Evolutionary conservation across 1,140 invertebrate genomes (phyloP).

Genomic region (Halesus radiatus): DNA sequence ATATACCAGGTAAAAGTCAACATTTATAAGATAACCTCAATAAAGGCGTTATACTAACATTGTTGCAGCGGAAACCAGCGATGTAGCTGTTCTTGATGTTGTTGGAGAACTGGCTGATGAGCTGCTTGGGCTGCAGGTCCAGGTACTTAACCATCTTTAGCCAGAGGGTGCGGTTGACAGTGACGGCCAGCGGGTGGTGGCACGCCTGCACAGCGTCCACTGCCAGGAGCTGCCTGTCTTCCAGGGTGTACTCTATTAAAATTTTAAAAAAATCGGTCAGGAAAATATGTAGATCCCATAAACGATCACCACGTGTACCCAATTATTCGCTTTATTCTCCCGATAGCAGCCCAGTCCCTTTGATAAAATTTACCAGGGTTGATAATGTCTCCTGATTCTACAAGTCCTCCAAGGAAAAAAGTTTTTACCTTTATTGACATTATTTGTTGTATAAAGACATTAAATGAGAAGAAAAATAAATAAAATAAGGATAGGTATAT

Average conservation of each 20-base stretch:
- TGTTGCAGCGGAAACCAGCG: slow-evolving; percentile 71
- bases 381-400: no score
- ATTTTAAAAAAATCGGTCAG: not conserved
- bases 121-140: slow-evolving; percentile 70
- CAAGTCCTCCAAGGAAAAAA: no score
- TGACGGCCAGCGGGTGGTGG: slow-evolving; percentile 78
- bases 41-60: slow-evolving; percentile 63
- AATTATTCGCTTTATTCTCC: not conserved
- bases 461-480: no score
- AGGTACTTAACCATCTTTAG: slow-evolving; percentile 73
- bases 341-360: no score
- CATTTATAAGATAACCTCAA: not conserved
- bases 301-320: not conserved
- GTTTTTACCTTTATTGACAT: no score
- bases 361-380: no score
- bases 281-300: not conserved
- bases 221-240: slow-evolving; percentile 71
- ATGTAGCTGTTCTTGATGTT: slow-evolving; percentile 75
- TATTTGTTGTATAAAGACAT: no score
- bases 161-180: slow-evolving; percentile 73
- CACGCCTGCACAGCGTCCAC: slow-evolving; percentile 76
- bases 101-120: slow-evolving; percentile 70
- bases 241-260: slow-evolving; percentile 62
- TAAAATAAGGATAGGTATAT: no score
- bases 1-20: not conserved